Evolutionary conservation across 2,888 invertebrate genomes (phyloP).

Genomic region (Agriotes lineatus): DNA sequence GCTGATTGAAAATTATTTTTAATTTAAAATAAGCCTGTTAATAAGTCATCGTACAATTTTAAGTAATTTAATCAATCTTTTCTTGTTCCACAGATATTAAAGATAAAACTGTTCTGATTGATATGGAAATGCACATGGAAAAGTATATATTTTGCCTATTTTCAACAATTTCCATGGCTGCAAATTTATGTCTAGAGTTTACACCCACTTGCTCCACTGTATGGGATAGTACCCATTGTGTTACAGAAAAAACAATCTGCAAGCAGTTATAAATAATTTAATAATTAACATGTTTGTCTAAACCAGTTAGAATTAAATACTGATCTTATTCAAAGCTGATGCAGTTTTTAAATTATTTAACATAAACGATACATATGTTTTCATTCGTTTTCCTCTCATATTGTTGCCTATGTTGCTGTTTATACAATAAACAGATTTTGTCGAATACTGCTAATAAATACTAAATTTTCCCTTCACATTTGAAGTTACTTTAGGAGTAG

Average conservation of each 20-base stretch:
- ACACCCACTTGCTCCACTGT: conserved; percentile 32
- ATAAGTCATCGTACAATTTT: background rate
- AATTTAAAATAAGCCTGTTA: too few relatives aligned
- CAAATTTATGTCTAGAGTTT: conserved; percentile 16
- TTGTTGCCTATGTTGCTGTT: conserved; percentile 7
- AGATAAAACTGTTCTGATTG: conserved; percentile 20
- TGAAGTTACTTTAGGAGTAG: too few relatives aligned
- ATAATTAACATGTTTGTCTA: conserved; percentile 16
- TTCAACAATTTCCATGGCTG: background rate
- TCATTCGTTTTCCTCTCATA: conserved; percentile 24
- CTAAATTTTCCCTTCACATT: too few relatives aligned
- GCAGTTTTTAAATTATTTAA: conserved; percentile 28
- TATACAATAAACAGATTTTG: conserved; percentile 19
- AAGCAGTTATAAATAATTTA: conserved; percentile 19
- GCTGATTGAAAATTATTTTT: background rate
- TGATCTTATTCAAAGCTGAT: conserved; percentile 14
- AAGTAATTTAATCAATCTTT: background rate
- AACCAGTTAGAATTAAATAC: conserved; percentile 6
- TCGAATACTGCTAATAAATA: background rate
- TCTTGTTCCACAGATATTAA: background rate
- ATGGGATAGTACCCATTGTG: conserved; percentile 36
- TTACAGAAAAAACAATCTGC: conserved; percentile 30
- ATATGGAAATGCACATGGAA: background rate
- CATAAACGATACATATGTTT: conserved; percentile 23
- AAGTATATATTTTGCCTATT: background rate